Evolutionary conservation across 2,113 vertebrate species (phyloP).

Genomic region (Xenus cinereus): DNA sequence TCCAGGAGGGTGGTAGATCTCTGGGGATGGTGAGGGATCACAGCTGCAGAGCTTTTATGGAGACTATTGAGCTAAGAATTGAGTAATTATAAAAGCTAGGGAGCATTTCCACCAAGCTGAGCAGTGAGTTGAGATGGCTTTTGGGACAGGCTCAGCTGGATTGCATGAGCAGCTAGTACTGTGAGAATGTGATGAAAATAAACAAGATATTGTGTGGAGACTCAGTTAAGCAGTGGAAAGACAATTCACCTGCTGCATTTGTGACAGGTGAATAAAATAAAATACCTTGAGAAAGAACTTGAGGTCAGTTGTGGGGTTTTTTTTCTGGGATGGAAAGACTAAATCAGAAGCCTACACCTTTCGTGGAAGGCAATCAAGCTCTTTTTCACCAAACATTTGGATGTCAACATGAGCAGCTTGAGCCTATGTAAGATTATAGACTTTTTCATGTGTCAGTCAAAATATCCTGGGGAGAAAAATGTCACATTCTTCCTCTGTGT

Average conservation of each 20-base stretch:
- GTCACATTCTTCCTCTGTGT: constrained; percentile 58
- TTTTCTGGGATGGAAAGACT: background rate
- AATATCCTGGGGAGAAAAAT: constrained; percentile 68
- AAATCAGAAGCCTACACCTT: constrained; percentile 38
- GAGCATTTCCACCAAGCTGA: background rate
- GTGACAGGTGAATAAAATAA: constrained; percentile 9
- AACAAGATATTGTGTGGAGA: background rate
- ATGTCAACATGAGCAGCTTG: constrained; percentile 64
- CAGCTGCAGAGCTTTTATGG: background rate
- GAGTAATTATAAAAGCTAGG: background rate
- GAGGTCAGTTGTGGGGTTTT: background rate
- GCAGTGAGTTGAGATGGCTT: background rate
- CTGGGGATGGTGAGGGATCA: background rate
- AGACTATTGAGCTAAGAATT: background rate
- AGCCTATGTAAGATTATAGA: constrained; percentile 64
- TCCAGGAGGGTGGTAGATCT: background rate
- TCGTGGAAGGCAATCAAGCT: constrained; percentile 35
- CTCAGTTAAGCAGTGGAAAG: background rate
- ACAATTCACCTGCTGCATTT: background rate
- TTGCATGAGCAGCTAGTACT: background rate
- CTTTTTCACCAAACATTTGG: constrained; percentile 48
- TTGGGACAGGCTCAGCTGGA: background rate
- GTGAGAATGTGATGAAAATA: constrained; percentile 4
- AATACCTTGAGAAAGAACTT: background rate
- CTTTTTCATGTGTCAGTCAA: constrained; percentile 65